Base-by-base conservation (phyloP, 2,888 invertebrate genomes). In the Bruchidius siliquastri region DNA sequence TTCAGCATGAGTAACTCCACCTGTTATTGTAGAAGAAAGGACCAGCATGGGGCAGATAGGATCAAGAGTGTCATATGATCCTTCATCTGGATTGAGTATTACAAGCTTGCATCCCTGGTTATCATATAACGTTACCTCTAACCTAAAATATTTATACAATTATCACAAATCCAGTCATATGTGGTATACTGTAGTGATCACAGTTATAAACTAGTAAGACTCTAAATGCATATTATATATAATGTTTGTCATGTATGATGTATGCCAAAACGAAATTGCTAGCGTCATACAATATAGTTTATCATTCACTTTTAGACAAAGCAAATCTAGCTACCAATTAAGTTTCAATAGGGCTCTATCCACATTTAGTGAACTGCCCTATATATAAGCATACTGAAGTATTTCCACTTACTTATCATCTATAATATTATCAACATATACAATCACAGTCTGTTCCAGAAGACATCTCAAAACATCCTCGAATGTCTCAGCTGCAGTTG, bases 61-160 rank as follows among this genome's bases (percentile, higher is more conserved):
- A 81, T 87, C 80, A 0, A 90, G 88, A 30, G 86, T 86, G 21
- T 88, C 88, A 79, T 87, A 88, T 0, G 90, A 88, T 49, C 87
- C 90, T 75, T 88, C 89, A 77, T 90, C 90, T 0, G 90, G 89
- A 66, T 87, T 85, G 73, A 90, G 85, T 68, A 90, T 84, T 0
- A 86, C 82, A 1, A 91, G 83, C 81, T 89, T 89, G 21, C 84
- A 83, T 10, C 90, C 90, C 0, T 86, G 86, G 3, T 81, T 81
- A 73, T 91, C 88, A 81, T 92, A 92, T 2, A 94, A 85, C 1
- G 92, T 91, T 73, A 93, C 88, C 73, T 91, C 87, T 76, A 94
- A 86, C 76, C 94, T 94, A 84, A 0, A 88, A 87, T 70, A 77
- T 70, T 21, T 67, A 13, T 67, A 67, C 21, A 2, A 67, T 20